phyloP scores from a whole-genome alignment of 2,888 invertebrate genomes.

The Branchellion lobata region DNA sequence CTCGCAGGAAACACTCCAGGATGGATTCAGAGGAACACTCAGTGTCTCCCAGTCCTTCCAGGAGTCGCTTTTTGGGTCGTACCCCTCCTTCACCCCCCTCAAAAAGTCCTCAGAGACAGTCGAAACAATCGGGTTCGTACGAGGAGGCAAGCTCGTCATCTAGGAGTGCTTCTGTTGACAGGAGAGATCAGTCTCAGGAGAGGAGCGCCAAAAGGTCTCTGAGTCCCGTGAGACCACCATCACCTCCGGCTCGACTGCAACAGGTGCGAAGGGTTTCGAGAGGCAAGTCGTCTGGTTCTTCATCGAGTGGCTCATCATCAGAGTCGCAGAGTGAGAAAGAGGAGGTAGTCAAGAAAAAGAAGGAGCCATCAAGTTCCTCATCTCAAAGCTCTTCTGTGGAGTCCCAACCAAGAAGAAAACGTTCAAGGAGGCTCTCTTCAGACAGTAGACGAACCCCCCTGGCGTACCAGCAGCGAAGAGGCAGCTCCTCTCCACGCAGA shows the following conservation, averaged over 20 bases:
- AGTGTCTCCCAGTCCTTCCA: slow-evolving; percentile 15
- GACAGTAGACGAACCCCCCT: slow-evolving; percentile 31
- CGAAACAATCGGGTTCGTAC: background rate
- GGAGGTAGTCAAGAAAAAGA: background rate
- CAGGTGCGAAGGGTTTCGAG: background rate
- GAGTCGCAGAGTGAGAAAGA: slow-evolving; percentile 5
- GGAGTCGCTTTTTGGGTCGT: slow-evolving; percentile 33
- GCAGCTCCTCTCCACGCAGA: background rate
- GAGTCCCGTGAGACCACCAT: background rate
- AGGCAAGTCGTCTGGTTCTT: background rate
- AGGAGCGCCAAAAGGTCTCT: background rate
- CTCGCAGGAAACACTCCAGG: background rate
- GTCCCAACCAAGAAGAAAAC: background rate
- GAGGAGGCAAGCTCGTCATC: background rate
- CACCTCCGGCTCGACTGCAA: too few relatives aligned
- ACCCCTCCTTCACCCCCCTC: slow-evolving; percentile 33
- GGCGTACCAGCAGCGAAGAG: slow-evolving; percentile 29
- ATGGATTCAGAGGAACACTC: slow-evolving; percentile 4
- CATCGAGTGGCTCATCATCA: background rate
- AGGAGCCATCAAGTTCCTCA: background rate
- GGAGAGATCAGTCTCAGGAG: background rate
- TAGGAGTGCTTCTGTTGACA: background rate
- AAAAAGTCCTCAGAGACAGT: background rate
- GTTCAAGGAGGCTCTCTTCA: background rate
- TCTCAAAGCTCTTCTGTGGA: background rate